phyloP scores from a whole-genome alignment of 2,113 vertebrate genomes.

The Oncorhynchus nerka region DNA sequence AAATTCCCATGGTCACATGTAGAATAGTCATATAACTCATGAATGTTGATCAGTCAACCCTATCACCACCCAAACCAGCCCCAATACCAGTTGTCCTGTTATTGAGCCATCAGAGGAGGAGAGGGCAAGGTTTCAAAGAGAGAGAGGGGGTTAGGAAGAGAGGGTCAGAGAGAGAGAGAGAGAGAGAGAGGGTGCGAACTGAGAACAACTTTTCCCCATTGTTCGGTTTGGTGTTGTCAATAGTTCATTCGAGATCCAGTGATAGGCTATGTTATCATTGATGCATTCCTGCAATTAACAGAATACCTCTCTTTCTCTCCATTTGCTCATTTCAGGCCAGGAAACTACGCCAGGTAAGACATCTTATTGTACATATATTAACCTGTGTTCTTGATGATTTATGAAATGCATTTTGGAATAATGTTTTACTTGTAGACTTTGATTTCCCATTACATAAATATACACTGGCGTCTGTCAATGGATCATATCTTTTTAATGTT shows the following conservation, averaged over 20 bases:
- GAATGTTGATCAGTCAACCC: neutral
- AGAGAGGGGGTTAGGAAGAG: conserved; percentile 29
- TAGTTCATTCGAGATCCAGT: conserved; percentile 38
- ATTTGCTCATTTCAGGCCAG: conserved; percentile 39
- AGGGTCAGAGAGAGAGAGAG: conserved; percentile 21
- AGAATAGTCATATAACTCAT: neutral
- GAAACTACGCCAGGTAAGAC: conserved; percentile 64
- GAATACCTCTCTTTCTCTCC: conserved; percentile 20
- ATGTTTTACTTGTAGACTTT: neutral
- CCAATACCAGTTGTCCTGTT: neutral
- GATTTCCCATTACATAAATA: neutral
- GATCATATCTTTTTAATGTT: neutral
- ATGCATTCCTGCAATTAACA: conserved; percentile 49
- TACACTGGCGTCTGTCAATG: neutral
- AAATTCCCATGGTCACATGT: neutral
- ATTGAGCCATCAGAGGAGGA: conserved; percentile 3
- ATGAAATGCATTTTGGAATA: too few relatives aligned
- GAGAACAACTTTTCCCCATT: conserved; percentile 21
- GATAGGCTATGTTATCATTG: conserved; percentile 54
- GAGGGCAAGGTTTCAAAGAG: neutral
- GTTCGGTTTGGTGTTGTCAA: conserved; percentile 31
- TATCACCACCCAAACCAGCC: neutral
- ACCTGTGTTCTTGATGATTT: neutral
- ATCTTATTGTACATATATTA: neutral
- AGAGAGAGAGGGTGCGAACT: conserved; percentile 2